Evolutionary conservation across 2,113 vertebrate species (phyloP).

Genomic region (Oncorhynchus gorbuscha): DNA sequence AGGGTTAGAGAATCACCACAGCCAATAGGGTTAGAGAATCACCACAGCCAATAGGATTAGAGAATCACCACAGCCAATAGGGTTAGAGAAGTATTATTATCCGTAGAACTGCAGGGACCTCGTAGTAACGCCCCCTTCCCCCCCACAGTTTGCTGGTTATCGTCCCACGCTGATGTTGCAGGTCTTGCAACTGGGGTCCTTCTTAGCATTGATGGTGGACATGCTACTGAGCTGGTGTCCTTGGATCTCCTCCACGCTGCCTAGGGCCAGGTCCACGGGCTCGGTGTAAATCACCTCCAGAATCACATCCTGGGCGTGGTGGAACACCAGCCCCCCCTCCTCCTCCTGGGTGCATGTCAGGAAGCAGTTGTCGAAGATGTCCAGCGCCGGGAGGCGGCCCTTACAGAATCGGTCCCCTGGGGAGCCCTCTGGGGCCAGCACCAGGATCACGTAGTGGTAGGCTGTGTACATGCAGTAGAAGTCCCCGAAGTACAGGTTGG

Average conservation of each 20-base stretch:
- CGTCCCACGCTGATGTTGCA: constrained; percentile 93
- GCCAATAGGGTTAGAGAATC: too few relatives aligned
- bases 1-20: too few relatives aligned
- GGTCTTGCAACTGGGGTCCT: constrained; percentile 94
- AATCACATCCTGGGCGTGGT: constrained; percentile 89
- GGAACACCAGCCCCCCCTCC: constrained; percentile 83
- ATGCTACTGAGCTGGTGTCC: constrained; percentile 90
- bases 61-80: constrained; percentile 60
- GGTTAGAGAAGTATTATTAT: constrained; percentile 66
- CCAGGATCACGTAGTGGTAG: constrained; percentile 90
- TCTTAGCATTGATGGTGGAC: constrained; percentile 90
- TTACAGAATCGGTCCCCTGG: constrained; percentile 89
- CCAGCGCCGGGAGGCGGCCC: constrained; percentile 86
- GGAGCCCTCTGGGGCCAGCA: constrained; percentile 82
- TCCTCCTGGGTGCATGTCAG: constrained; percentile 81
- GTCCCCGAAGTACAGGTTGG: constrained; percentile 91
- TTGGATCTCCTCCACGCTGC: constrained; percentile 86
- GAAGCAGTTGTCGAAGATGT: constrained; percentile 85
- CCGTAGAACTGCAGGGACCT: constrained; percentile 62
- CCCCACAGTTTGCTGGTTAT: constrained; percentile 49
- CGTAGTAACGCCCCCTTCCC: constrained; percentile 19
- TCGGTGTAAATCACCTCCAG: constrained; percentile 92
- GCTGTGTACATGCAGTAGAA: constrained; percentile 96
- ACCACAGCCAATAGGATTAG: too few relatives aligned
- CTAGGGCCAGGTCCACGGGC: constrained; percentile 86